phyloP scores from a whole-genome alignment of 2,888 invertebrate species.

The Mechanitis mazaeus region DNA sequence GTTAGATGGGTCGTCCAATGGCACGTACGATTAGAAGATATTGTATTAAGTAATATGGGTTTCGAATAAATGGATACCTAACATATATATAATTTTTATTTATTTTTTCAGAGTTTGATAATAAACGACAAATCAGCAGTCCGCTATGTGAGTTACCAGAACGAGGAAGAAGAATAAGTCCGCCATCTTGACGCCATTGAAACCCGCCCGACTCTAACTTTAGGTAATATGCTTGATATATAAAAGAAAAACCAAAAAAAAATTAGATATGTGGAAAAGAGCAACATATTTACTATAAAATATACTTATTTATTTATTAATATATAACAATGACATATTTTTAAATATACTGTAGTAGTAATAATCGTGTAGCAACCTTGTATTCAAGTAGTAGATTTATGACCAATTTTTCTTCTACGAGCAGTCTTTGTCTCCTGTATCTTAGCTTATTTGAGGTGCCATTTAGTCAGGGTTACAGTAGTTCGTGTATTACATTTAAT shows the following conservation, averaged over 20 bases:
- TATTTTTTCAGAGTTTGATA: constrained; percentile 84
- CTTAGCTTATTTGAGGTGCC: constrained; percentile 26
- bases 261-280: constrained; percentile 26
- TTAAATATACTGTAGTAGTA: constrained; percentile 44
- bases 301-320: constrained; percentile 14
- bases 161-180: constrained; percentile 87
- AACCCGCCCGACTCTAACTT: constrained; percentile 35
- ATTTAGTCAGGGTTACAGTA: constrained; percentile 46
- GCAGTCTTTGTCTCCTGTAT: constrained; percentile 7
- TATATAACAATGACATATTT: constrained; percentile 20
- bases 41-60: too few relatives aligned
- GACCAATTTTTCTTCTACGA: constrained; percentile 26
- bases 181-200: constrained; percentile 49
- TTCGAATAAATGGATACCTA: too few relatives aligned
- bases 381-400: constrained; percentile 9
- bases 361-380: not conserved
- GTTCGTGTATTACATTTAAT: not conserved
- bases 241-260: constrained; percentile 25
- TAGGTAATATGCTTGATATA: constrained; percentile 21
- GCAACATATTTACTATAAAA: constrained; percentile 21
- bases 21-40: too few relatives aligned
- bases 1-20: too few relatives aligned
- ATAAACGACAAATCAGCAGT: constrained; percentile 95
- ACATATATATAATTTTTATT: not conserved
- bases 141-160: constrained; percentile 95